A percentile compares a stretch with the other conserved stretches of the same genome.
phyloP scores from a whole-genome alignment of 2,797 vertebrate genomes.

The Aselliscus stoliczkanus region DNA sequence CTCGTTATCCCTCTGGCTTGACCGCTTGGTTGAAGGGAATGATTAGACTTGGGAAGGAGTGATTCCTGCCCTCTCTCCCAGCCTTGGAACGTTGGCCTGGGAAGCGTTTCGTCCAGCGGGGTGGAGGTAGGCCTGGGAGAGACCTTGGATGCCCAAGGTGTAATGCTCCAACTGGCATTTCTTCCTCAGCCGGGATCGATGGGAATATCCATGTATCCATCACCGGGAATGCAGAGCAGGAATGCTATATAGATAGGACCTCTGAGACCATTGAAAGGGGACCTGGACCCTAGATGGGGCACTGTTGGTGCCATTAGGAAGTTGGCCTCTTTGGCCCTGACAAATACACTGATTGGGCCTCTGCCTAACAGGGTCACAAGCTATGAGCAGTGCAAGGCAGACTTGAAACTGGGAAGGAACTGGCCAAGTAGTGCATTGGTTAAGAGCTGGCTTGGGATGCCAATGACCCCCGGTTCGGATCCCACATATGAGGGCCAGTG shows the following conservation, averaged over 20 bases:
- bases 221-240: accelerated
- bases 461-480: no score
- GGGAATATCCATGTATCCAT: accelerated
- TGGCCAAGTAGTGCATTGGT: no score
- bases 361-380: background rate
- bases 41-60: background rate
- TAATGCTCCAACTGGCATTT: background rate
- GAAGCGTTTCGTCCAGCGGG: background rate
- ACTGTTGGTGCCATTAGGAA: background rate
- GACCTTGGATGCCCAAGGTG: background rate
- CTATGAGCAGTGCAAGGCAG: background rate
- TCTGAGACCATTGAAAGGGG: background rate
- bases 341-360: background rate
- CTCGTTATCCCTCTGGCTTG: background rate
- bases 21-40: background rate
- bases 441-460: no score
- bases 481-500: no score
- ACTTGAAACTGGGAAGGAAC: no score
- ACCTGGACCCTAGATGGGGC: accelerated
- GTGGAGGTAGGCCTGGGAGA: background rate
- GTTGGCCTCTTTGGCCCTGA: background rate
- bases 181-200: background rate
- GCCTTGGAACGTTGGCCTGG: background rate
- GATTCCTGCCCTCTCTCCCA: background rate
- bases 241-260: background rate